phyloP scores from a whole-genome alignment of 1,140 invertebrate genomes.

The Hyposmocoma kahamanoa region DNA sequence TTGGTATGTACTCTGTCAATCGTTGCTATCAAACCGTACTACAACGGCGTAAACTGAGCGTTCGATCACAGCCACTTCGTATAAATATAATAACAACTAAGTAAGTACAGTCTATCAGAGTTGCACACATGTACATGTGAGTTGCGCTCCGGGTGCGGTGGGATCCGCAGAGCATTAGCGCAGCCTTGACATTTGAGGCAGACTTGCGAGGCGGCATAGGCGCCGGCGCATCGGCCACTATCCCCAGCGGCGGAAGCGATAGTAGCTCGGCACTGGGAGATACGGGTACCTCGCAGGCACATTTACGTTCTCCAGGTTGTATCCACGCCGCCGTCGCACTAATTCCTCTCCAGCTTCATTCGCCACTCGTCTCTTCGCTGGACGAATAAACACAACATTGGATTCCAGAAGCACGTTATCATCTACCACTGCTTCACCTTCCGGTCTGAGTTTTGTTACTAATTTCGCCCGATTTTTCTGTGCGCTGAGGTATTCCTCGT shows the following conservation, averaged over 20 bases:
- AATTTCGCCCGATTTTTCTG: constrained; percentile 55
- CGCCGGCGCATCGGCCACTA: constrained; percentile 35
- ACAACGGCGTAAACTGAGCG: constrained; percentile 37
- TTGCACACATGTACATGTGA: constrained; percentile 20
- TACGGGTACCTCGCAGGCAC: constrained; percentile 66
- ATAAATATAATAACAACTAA: constrained; percentile 39
- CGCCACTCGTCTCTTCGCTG: constrained; percentile 27
- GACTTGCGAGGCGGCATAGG: constrained; percentile 13
- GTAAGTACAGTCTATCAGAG: constrained; percentile 33
- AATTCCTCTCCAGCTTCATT: constrained; percentile 29
- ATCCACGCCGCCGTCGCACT: constrained; percentile 61
- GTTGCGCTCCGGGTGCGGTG: constrained; percentile 33
- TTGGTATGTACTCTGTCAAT: constrained; percentile 28
- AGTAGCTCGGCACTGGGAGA: constrained; percentile 47
- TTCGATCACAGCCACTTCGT: constrained; percentile 62
- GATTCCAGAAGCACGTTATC: constrained; percentile 68
- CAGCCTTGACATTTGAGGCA: constrained; percentile 62
- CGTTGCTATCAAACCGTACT: constrained; percentile 29
- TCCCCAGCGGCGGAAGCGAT: constrained; percentile 60
- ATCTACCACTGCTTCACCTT: constrained; percentile 55
- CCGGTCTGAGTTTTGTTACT: constrained; percentile 47
- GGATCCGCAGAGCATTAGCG: constrained; percentile 29
- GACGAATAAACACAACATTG: constrained; percentile 52
- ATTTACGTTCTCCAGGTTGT: constrained; percentile 68
- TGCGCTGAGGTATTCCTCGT: constrained; percentile 38